These are phyloP conservation scores for Nothocercus julius DNA, from an alignment of 2,113 vertebrate species.

Conservation along the genomic window DNA sequence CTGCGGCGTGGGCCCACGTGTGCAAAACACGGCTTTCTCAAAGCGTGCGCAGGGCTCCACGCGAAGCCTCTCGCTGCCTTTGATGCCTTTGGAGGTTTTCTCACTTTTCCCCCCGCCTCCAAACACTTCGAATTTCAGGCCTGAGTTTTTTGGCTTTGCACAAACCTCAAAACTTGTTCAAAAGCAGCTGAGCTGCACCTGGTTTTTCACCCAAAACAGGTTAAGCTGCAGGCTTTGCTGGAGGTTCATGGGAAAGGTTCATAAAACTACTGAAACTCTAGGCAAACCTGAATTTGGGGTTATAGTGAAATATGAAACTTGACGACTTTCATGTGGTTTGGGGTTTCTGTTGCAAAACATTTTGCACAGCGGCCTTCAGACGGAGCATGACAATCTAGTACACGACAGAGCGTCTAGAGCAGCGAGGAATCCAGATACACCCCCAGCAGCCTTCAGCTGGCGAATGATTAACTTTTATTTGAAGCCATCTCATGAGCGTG, in stretches of 20 bases:
- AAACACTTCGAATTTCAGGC: not conserved
- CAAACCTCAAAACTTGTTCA: not conserved
- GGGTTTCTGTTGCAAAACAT: conserved; percentile 60
- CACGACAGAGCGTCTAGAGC: not conserved
- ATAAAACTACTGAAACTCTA: not conserved
- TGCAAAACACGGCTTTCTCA: fast-evolving
- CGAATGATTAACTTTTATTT: not conserved
- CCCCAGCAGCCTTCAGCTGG: not conserved
- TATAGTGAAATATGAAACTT: conserved; percentile 33
- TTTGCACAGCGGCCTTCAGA: not conserved
- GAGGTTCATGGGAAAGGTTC: conserved; percentile 41
- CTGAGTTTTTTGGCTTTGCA: not conserved
- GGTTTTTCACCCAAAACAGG: not conserved
- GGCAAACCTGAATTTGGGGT: conserved; percentile 54
- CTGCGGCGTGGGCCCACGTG: not conserved
- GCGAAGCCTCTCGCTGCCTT: not conserved
- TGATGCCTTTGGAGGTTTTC: not conserved
- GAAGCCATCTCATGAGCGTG: not conserved
- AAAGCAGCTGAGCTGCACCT: not conserved
- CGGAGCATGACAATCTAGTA: not conserved
- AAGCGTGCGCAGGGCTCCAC: not conserved
- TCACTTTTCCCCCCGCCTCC: not conserved
- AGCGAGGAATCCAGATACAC: not conserved
- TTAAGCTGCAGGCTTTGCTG: not conserved
- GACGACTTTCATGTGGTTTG: conserved; percentile 66